These are phyloP conservation scores for Pseudonaja textilis DNA, from an alignment of 2,113 vertebrate species.

Conservation along the genomic window DNA sequence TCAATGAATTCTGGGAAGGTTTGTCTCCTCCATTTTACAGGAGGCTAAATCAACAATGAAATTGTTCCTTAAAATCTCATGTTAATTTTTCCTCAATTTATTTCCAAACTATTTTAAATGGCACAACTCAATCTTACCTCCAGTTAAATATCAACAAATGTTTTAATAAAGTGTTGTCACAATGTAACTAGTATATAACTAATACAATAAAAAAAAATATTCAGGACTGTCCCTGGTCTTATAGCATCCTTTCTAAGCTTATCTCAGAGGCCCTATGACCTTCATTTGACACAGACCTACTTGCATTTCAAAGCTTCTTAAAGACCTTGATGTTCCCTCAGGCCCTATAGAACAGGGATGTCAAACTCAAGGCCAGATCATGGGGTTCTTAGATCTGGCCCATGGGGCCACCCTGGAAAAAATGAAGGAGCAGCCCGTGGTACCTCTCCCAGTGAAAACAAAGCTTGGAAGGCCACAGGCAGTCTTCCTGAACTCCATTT, in stretches of 20 bases:
- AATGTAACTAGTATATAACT: not conserved
- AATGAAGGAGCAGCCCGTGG: no score
- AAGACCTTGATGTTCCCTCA: not conserved
- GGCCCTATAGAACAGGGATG: not conserved
- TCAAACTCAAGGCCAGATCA: no score
- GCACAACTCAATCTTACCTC: not conserved
- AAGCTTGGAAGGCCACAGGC: no score
- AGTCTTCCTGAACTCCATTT: no score
- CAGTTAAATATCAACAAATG: not conserved
- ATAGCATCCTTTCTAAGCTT: not conserved
- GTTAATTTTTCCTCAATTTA: not conserved
- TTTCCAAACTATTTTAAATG: not conserved
- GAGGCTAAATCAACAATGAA: not conserved
- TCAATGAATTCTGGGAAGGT: not conserved
- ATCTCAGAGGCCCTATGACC: not conserved
- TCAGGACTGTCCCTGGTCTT: not conserved
- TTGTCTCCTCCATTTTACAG: conserved; percentile 15
- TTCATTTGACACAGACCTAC: not conserved
- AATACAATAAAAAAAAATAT: not conserved
- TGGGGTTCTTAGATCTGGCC: no score
- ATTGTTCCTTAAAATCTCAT: not conserved
- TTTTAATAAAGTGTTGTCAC: not conserved
- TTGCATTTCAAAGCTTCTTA: not conserved
- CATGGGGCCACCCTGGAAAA: no score
- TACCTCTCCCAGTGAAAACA: no score